Base-by-base conservation (phyloP, 2,113 vertebrate species). In the Tetraodon nigroviridis region DNA sequence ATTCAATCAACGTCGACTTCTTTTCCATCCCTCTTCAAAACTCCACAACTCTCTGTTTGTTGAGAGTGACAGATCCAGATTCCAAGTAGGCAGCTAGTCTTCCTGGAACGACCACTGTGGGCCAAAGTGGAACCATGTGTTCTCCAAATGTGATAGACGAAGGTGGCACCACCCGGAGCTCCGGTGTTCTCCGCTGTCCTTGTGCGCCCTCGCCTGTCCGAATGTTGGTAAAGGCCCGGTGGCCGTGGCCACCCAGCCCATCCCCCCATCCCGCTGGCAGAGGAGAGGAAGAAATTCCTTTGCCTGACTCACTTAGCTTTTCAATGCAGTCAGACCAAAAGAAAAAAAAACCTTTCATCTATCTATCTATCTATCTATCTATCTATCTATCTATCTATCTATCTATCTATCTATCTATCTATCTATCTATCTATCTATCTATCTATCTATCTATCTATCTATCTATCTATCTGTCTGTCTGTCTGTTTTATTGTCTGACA, bases 181-280 rank as follows among this genome's bases (percentile, higher is more conserved):
- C 51, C 52, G 44, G 61, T 27, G 73, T 75, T 73, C 88, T 87
- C 67, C 54, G 85, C 88, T 91, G 89, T 89, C 87, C 88, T 90
- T 84, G 89, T 81, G 88, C 90, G 90, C 90, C 90, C 90, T 90
- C 90, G 66, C 81, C 89, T 87, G 90, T 86, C 75, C 58, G 79
- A 83, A 86, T 19, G 49, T 57, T 62, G 82, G 63, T 17, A 46
- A 46, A 71, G 58, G 53, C 58, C 55, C 54, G 41, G 63, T 48
- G 24, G 42, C 51, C 18, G 16, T 5, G 14, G 13, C 55, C 20
- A 8, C 50, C 21, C 47, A n/a, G 15, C 21, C 55, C 20, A 19
- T 55, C 69, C 75, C 53, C 60, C 77, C 68, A 64, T 64, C 74
- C 37, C 6, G 51, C 46, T 32, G 42, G 32, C 69, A 40, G 51